Percentiles rank a stretch among this genome's conserved stretches.
phyloP scores from a whole-genome alignment of 2,113 vertebrate genomes.

The Tursiops truncatus region DNA sequence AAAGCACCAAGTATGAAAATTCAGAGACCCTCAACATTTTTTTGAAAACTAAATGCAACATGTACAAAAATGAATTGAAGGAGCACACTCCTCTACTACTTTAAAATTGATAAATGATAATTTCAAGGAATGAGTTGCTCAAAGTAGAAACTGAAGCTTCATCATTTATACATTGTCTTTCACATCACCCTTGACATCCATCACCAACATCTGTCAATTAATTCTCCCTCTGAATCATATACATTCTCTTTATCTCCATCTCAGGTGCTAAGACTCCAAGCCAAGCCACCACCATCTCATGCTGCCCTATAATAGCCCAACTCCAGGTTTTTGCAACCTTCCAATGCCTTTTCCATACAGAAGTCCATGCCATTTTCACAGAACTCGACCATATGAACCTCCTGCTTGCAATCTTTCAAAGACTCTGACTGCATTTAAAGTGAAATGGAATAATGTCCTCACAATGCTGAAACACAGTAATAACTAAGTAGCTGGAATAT shows the following conservation, averaged over 20 bases:
- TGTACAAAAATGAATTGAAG: not conserved
- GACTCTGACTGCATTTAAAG: not conserved
- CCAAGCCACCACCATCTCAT: not conserved
- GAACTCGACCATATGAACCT: not conserved
- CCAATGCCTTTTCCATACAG: not conserved
- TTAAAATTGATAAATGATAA: not conserved
- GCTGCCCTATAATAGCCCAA: accelerated
- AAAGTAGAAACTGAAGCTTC: not conserved
- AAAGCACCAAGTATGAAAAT: not conserved
- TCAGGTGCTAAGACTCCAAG: not conserved
- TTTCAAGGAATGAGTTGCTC: not conserved
- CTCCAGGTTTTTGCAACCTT: not conserved
- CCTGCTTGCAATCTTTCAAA: not conserved
- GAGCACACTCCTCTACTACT: not conserved
- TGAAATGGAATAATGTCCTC: not conserved
- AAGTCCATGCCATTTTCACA: not conserved
- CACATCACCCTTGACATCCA: not conserved
- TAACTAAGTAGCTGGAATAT: not conserved
- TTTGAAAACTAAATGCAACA: not conserved
- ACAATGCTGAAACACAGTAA: not conserved
- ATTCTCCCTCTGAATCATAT: not conserved
- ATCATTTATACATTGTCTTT: not conserved
- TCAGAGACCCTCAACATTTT: not conserved
- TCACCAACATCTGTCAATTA: not conserved
- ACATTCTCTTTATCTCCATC: not conserved